Evolutionary conservation across 2,888 invertebrate species (phyloP).

Genomic region (Drosophila multiciliata): DNA sequence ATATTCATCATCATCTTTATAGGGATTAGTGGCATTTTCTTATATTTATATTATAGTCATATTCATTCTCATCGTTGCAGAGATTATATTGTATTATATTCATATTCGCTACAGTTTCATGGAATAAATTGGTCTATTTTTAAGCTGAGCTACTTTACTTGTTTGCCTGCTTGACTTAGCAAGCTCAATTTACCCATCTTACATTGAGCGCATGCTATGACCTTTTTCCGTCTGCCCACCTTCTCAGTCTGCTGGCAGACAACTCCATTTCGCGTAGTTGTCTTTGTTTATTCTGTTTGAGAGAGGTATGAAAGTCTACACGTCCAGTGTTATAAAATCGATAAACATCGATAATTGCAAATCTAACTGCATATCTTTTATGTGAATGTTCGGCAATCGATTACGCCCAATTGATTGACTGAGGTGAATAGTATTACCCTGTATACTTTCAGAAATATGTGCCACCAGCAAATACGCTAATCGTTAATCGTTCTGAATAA

Average conservation of each 20-base stretch:
- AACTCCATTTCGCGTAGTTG: constrained; percentile 41
- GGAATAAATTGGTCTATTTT: neutral
- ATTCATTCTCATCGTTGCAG: neutral
- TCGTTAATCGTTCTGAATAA: neutral
- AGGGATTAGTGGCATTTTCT: neutral
- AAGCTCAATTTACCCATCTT: constrained; percentile 32
- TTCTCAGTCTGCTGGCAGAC: constrained; percentile 19
- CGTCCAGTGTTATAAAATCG: neutral
- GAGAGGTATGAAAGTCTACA: neutral
- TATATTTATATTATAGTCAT: neutral
- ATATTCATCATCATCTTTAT: neutral
- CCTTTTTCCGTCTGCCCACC: constrained; percentile 16
- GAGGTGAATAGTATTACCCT: too few species aligned
- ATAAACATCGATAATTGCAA: neutral
- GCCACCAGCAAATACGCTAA: neutral
- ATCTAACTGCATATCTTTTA: neutral
- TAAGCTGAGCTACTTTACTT: neutral
- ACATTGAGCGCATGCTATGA: constrained; percentile 24
- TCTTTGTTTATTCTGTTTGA: neutral
- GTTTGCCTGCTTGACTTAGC: constrained; percentile 7
- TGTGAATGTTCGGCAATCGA: neutral
- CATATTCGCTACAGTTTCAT: neutral
- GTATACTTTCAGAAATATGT: neutral
- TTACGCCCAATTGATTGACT: neutral
- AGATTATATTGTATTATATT: neutral